phyloP scores from a whole-genome alignment of 2,888 invertebrate species.

The Eudemis profundana region DNA sequence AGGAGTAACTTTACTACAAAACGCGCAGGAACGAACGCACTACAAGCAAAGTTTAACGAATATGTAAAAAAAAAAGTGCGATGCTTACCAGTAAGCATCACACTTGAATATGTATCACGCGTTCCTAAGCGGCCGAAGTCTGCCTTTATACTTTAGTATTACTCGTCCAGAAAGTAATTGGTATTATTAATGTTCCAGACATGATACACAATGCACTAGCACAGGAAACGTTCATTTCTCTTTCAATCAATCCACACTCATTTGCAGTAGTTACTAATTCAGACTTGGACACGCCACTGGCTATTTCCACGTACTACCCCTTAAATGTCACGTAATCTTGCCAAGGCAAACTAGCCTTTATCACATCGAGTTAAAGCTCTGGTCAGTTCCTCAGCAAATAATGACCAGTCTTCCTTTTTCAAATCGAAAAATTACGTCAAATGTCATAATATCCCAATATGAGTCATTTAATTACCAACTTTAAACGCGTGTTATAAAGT shows the following conservation, averaged over 20 bases:
- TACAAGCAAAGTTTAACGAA: too few relatives aligned
- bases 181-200: neutral
- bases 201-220: neutral
- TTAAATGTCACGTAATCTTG: neutral
- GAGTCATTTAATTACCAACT: neutral
- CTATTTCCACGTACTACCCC: neutral
- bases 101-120: too few relatives aligned
- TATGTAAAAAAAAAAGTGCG: too few relatives aligned
- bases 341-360: neutral
- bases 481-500: neutral
- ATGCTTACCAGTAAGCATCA: too few relatives aligned
- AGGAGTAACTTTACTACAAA: too few relatives aligned
- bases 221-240: slow-evolving; percentile 2
- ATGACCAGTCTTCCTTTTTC: neutral
- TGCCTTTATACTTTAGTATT: too few relatives aligned
- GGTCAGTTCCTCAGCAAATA: neutral
- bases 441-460: neutral
- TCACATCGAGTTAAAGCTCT: neutral
- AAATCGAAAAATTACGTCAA: neutral
- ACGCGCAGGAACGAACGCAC: too few relatives aligned
- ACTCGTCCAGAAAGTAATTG: neutral
- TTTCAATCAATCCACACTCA: slow-evolving; percentile 17
- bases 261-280: slow-evolving; percentile 15
- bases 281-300: slow-evolving; percentile 7
- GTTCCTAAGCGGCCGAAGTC: too few relatives aligned